Conservation (phyloP, 2,113 vertebrate genomes). For the Sterna hirundo region DNA sequence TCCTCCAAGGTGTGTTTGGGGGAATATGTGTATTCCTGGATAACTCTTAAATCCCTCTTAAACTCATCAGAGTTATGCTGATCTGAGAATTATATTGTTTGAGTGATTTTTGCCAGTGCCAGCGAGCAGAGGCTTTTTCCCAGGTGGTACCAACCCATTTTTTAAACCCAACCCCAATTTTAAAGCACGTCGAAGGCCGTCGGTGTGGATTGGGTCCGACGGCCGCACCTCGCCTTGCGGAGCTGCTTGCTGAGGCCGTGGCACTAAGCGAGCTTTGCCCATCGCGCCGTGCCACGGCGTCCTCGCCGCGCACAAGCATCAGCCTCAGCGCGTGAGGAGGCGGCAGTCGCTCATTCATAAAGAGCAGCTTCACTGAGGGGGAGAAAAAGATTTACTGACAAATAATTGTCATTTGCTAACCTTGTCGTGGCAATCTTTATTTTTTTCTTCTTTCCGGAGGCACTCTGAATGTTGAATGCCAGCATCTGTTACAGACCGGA, state of each 20-base stretch:
- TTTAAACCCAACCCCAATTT: no score
- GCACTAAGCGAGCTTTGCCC: rapidly evolving
- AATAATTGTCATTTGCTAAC: slow-evolving; percentile 62
- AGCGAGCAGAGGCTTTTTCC: background rate
- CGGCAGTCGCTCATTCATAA: background rate
- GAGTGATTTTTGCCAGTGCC: background rate
- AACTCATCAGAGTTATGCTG: background rate
- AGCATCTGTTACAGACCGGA: slow-evolving; percentile 51
- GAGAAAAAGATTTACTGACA: slow-evolving; percentile 7
- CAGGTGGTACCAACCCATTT: background rate
- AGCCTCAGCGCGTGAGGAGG: background rate
- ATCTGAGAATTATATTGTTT: rapidly evolving
- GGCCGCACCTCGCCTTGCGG: rapidly evolving
- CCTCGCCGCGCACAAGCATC: background rate
- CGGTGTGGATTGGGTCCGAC: rapidly evolving
- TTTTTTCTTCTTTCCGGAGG: slow-evolving; percentile 14
- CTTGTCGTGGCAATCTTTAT: slow-evolving; percentile 29
- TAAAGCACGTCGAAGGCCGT: background rate
- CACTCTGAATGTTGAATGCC: slow-evolving; percentile 54
- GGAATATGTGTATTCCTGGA: background rate
- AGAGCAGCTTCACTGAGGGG: background rate
- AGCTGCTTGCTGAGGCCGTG: rapidly evolving
- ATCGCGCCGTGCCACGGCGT: rapidly evolving
- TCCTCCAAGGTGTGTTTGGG: background rate
- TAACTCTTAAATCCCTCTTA: no score